phyloP scores from a whole-genome alignment of 2,888 invertebrate species.

The Bimastos eiseni region DNA sequence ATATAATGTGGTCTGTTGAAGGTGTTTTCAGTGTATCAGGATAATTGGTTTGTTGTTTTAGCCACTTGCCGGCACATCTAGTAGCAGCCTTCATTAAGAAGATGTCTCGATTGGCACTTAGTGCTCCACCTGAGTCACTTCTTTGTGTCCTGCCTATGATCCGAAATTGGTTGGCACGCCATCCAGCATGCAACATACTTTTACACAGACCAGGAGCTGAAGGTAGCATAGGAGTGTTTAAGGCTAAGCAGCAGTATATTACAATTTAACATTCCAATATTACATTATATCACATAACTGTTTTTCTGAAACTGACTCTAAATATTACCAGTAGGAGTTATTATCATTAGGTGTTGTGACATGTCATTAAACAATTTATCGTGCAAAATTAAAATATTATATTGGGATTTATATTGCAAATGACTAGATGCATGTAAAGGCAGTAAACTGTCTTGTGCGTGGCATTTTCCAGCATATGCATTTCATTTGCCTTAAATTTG shows the following conservation, averaged over 20 bases:
- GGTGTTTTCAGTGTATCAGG: neutral
- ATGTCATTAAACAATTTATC: neutral
- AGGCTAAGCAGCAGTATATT: neutral
- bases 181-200: conserved; percentile 67
- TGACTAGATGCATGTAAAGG: neutral
- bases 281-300: neutral
- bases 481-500: too few relatives aligned
- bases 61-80: conserved; percentile 84
- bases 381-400: neutral
- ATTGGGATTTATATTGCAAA: neutral
- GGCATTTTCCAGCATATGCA: too few relatives aligned
- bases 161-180: conserved; percentile 81
- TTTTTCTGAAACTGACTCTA: neutral
- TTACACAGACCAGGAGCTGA: conserved; percentile 50
- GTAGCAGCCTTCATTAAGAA: conserved; percentile 92
- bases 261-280: too few relatives aligned
- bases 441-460: neutral
- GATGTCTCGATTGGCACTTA: conserved; percentile 78
- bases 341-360: too few relatives aligned
- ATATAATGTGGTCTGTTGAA: neutral
- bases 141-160: conserved; percentile 68
- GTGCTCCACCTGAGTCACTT: conserved; percentile 72
- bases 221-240: neutral
- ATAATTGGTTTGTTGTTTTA: conserved; percentile 60
- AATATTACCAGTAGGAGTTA: neutral